These are phyloP conservation scores for Eurypyga helias DNA, from an alignment of 2,113 vertebrate species.

Conservation along the genomic window DNA sequence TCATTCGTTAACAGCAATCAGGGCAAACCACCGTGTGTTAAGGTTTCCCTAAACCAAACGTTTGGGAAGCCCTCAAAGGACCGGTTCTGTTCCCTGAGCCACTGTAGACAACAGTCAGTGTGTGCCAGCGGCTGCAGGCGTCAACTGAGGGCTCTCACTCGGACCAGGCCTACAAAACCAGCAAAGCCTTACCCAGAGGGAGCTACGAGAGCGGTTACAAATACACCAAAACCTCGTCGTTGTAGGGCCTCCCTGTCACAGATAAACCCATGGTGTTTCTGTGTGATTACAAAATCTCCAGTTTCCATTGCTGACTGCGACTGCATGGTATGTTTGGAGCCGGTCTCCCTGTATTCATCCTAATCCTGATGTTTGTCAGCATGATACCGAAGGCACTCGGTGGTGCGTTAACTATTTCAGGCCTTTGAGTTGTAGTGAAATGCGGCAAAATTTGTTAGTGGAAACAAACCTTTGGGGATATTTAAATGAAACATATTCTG, in stretches of 20 bases:
- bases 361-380: not conserved
- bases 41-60: not conserved
- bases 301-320: not conserved
- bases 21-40: not conserved
- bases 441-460: not conserved
- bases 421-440: not conserved
- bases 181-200: not conserved
- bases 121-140: not conserved
- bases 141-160: not conserved
- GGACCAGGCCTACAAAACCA: not conserved
- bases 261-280: not conserved
- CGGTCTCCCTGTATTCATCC: not conserved
- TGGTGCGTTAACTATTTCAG: not conserved
- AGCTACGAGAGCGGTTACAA: not conserved
- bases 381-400: not conserved
- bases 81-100: not conserved
- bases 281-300: not conserved
- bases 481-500: not conserved
- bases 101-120: not conserved
- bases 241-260: not conserved
- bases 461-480: not conserved
- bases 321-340: not conserved
- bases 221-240: accelerated
- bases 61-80: not conserved
- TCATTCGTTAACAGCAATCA: not conserved